Evolutionary conservation across 2,113 vertebrate species (phyloP), one percentile per base, ranked within the genome.

Genomic region (Carassius carassius): DNA sequence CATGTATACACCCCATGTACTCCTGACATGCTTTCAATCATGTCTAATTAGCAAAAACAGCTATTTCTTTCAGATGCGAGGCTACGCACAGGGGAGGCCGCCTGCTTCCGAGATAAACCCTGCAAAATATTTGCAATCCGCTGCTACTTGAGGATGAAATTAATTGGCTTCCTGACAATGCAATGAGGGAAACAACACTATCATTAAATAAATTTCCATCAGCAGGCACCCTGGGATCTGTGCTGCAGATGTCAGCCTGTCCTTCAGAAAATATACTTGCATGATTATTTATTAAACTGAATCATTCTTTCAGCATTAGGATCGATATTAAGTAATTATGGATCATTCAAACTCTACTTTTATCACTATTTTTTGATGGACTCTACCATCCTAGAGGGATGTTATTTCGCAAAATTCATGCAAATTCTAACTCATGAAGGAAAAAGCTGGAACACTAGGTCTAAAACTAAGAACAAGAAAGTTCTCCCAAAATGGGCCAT

Each of bases 41-140:
- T 63, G 49, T 81, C 73, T 84, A 84, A 88, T 86, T 86, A 88
- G 84, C 69, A 60, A 35, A 69, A 54, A 80, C 84, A 70, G 84
- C 65, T 21, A 72, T 81, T 84, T 86, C 21, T 41, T 21, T 77
- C 73, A 14, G 81, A 76, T 74, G 41, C 19, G 56, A 67, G 72
- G 37, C 69, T 69, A 56, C 11, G 23, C 4, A 19, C 29, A 10
- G 69, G 4, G 3, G 72, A 21, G 54, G 16, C 58, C n/a, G 7
- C 21, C 25, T n/a, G 25, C 69, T 81, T 29, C 11, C 17, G 29
- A 58, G 41, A 49, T 81, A 82, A 82, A 82, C 78, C 49, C 16
- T 25, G 19, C 5, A 1, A 49, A 82, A 76, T 82, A 78, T 83
- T 85, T 79, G 72, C 70, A 23, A 85, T 82, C 62, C 17, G 17